Conservation (phyloP, 2,888 invertebrate species). For the Bembecia ichneumoniformis region DNA sequence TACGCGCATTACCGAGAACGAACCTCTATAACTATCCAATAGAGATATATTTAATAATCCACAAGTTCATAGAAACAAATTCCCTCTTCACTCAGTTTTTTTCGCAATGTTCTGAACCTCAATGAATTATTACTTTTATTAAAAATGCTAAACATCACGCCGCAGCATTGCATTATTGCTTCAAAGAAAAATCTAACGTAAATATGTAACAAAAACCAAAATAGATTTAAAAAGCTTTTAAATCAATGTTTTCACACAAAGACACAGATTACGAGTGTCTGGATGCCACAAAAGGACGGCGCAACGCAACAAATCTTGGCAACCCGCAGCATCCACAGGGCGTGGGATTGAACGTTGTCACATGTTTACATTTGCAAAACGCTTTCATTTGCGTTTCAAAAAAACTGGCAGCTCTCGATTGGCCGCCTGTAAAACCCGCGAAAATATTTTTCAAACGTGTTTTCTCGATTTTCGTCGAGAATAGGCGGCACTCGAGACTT, state of each 20-base stretch:
- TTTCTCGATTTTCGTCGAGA: slow-evolving; percentile 35
- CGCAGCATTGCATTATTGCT: no score
- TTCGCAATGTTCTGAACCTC: no score
- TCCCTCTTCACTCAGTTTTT: no score
- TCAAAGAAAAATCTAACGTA: no score
- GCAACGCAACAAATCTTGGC: slow-evolving; percentile 63
- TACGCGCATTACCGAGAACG: not conserved
- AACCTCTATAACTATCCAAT: not conserved
- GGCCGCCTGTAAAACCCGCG: not conserved
- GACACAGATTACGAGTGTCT: no score
- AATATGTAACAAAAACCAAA: no score
- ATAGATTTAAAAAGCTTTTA: no score
- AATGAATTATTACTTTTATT: no score
- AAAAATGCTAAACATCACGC: no score
- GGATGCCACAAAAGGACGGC: slow-evolving; percentile 29
- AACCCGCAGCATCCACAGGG: slow-evolving; percentile 19
- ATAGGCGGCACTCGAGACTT: slow-evolving; percentile 33
- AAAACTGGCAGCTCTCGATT: not conserved
- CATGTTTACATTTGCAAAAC: slow-evolving; percentile 29
- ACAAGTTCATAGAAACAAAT: no score
- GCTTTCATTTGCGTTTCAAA: not conserved
- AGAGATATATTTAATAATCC: no score
- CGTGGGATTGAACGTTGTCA: slow-evolving; percentile 36
- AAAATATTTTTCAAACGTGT: slow-evolving; percentile 28
- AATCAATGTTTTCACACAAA: no score